Conservation (phyloP, 1,140 invertebrate genomes). For the Drosophila subpulchrella region DNA sequence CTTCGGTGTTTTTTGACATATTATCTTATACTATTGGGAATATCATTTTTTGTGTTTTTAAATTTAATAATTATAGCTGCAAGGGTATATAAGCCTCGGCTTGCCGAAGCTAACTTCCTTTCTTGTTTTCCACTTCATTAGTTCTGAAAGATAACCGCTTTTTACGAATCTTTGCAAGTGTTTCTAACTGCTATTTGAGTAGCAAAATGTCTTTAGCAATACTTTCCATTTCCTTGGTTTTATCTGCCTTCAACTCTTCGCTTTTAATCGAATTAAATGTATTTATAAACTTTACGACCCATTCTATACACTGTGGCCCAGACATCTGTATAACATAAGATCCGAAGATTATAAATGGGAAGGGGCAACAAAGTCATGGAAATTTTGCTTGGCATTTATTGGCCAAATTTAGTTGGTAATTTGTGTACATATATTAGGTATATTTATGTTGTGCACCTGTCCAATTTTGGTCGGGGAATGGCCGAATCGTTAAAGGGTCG, state of each 20-base stretch:
- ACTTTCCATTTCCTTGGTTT: background rate
- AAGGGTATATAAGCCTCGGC: no score
- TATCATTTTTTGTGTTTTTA: no score
- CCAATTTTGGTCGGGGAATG: background rate
- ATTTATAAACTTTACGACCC: conserved; percentile 69
- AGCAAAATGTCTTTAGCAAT: no score
- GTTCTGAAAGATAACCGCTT: background rate
- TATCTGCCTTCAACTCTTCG: conserved; percentile 9
- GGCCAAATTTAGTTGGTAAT: conserved; percentile 45
- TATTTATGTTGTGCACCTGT: conserved; percentile 38
- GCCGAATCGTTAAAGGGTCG: conserved; percentile 31
- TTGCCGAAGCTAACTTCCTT: no score
- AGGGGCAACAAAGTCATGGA: conserved; percentile 49
- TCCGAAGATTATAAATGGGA: conserved; percentile 63
- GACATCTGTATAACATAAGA: conserved; percentile 15
- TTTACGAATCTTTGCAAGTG: background rate
- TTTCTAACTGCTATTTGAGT: background rate
- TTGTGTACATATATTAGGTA: conserved; percentile 58
- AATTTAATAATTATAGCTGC: no score
- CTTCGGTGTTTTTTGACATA: no score
- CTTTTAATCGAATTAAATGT: conserved; percentile 57
- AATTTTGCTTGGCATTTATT: conserved; percentile 51
- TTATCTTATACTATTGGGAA: no score
- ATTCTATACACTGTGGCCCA: conserved; percentile 13
- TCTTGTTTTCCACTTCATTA: background rate